Base-by-base conservation (phyloP, 2,113 vertebrate genomes). In the Ammodramus savannarum region DNA sequence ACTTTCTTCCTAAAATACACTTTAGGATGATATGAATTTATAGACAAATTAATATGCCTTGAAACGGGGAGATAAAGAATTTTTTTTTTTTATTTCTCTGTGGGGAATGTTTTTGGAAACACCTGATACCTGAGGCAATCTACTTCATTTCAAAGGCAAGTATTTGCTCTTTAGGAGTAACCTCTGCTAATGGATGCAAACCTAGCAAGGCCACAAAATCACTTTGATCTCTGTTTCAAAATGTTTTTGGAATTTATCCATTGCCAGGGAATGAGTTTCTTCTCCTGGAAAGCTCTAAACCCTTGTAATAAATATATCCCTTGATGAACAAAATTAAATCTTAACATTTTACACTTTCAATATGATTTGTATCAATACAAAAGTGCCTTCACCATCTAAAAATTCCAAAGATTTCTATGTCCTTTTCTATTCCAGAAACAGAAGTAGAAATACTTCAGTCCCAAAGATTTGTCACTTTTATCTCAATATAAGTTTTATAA, bases 201-300 rank as follows among this genome's bases (percentile, higher is more conserved):
- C 59, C 19, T 84, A 74, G 32, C 29, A 80, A 71, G 46, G 44
- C 67, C 85, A 76, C 13, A 94, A 89, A 86, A 77, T 38, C 66
- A 73, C 90, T 95, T 76, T 89, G 85, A 95, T 87, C 78, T 90
- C 16, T 18, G 16, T 90, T 91, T 85, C 67, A 76, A 82, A 88
- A 83, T 48, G 44, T 39, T 85, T 85, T 87, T 44, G 25, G 49
- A 73, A 85, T 90, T 83, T 51, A 85, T 62, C 41, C 62, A 36
- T 76, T 92, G n/a, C 71, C 54, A 86, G 25, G n/a, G 49, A 96
- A 71, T 22, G 16, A 79, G 15, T 76, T 88, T 80, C 32, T 85
- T 73, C 44, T 72, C 41, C 43, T 43, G n/a, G 34, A 76, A 84
- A 88, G 41, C 0, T 0, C n/a, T 79, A 52, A 90, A 78, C 13